Percentiles rank a stretch among this genome's conserved stretches.
These are phyloP conservation scores for Baryphthengus martii DNA, from an alignment of 2,113 vertebrate genomes.

Conservation along the genomic window DNA sequence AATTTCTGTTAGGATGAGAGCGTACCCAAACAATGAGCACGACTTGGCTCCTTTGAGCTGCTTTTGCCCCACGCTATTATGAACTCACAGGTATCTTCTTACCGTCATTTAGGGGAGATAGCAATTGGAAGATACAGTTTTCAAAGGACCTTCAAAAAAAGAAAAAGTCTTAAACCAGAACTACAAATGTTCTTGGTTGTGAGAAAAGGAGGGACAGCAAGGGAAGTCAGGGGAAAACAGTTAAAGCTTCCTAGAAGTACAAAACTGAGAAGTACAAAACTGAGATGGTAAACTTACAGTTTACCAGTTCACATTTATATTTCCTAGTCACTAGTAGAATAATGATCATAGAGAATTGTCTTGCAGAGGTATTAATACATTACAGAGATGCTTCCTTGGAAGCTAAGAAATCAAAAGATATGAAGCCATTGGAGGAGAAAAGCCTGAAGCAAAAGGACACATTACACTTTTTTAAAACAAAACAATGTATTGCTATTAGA, in stretches of 20 bases:
- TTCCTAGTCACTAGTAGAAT: not conserved
- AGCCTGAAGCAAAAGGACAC: not conserved
- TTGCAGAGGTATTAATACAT: not conserved
- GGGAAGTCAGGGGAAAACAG: not conserved
- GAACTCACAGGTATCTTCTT: not conserved
- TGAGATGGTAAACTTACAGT: too few relatives aligned
- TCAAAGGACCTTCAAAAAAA: not conserved
- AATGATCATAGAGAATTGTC: not conserved
- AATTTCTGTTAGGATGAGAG: not conserved
- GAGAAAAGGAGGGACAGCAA: not conserved
- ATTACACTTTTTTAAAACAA: not conserved
- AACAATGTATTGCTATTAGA: not conserved
- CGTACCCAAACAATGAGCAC: not conserved
- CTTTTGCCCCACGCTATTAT: slow-evolving; percentile 15
- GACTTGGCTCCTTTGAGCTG: slow-evolving; percentile 2
- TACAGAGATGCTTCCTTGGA: not conserved
- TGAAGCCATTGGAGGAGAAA: not conserved
- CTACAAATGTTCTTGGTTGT: not conserved
- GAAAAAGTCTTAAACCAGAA: not conserved
- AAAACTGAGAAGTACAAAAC: not conserved
- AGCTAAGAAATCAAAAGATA: not conserved
- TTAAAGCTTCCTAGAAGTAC: not conserved
- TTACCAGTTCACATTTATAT: not conserved
- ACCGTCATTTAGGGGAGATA: not conserved
- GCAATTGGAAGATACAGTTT: not conserved